A percentile compares a stretch with the other conserved stretches of the same genome.
These are phyloP conservation scores for Macrobrachium rosenbergii DNA, from an alignment of 1,140 invertebrate species.

Conservation along the genomic window DNA sequence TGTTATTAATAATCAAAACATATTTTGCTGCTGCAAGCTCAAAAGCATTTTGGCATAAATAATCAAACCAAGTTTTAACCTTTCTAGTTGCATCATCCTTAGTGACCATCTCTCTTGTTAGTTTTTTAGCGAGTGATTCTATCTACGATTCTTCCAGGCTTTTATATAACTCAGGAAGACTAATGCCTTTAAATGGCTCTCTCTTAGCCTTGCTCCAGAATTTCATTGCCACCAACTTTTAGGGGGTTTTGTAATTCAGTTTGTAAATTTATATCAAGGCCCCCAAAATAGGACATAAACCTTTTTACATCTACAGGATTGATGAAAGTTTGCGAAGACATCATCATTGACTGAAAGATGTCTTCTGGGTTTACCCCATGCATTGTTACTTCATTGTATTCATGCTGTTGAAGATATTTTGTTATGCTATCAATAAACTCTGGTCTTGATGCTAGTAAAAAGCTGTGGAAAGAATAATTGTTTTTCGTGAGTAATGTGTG, in stretches of 20 bases:
- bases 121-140: background rate
- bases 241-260: constrained; percentile 21
- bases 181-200: background rate
- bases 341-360: background rate
- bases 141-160: background rate
- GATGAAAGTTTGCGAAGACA: background rate
- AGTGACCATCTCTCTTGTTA: background rate
- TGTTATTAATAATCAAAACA: background rate
- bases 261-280: background rate
- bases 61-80: constrained; percentile 16
- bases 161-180: background rate
- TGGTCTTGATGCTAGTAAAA: constrained; percentile 7
- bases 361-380: constrained; percentile 12
- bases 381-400: background rate
- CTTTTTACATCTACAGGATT: background rate
- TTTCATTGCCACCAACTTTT: background rate
- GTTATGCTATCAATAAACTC: background rate
- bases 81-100: constrained; percentile 11
- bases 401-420: background rate
- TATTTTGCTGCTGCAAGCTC: background rate
- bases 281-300: background rate
- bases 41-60: constrained; percentile 23
- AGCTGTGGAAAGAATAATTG: background rate
- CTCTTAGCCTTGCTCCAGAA: background rate
- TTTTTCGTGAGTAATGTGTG: background rate